Conservation (phyloP, 2,888 invertebrate genomes). For the Cerastis leucographa region DNA sequence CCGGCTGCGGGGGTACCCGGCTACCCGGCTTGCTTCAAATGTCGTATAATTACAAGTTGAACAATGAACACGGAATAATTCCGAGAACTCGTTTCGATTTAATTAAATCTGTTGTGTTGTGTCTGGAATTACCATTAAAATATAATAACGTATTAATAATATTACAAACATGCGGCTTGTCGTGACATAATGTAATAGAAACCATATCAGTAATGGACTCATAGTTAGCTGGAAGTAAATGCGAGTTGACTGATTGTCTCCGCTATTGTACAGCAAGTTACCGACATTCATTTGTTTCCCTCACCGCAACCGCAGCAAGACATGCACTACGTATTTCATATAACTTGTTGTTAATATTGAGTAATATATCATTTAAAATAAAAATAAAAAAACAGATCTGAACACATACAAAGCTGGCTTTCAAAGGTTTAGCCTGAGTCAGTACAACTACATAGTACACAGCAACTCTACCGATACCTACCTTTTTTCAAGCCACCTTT, state of each 20-base stretch:
- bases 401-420: background rate
- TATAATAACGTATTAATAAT: slow-evolving; percentile 2
- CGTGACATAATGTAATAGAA: background rate
- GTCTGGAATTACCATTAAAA: slow-evolving; percentile 17
- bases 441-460: background rate
- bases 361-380: background rate
- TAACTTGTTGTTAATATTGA: background rate
- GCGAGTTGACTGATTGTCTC: background rate
- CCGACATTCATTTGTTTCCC: background rate
- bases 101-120: slow-evolving; percentile 35
- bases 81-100: slow-evolving; percentile 40
- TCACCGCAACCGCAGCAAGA: background rate
- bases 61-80: slow-evolving; percentile 43
- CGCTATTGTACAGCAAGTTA: background rate
- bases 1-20: background rate
- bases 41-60: slow-evolving; percentile 34
- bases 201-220: background rate
- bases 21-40: slow-evolving; percentile 9
- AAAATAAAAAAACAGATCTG: background rate
- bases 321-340: background rate
- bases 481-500: background rate
- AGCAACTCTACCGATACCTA: slow-evolving; percentile 2
- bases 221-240: background rate
- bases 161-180: background rate
- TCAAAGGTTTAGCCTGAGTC: background rate